These are phyloP conservation scores for Xestia ashworthii DNA, from an alignment of 2,888 invertebrate species.

Conservation along the genomic window DNA sequence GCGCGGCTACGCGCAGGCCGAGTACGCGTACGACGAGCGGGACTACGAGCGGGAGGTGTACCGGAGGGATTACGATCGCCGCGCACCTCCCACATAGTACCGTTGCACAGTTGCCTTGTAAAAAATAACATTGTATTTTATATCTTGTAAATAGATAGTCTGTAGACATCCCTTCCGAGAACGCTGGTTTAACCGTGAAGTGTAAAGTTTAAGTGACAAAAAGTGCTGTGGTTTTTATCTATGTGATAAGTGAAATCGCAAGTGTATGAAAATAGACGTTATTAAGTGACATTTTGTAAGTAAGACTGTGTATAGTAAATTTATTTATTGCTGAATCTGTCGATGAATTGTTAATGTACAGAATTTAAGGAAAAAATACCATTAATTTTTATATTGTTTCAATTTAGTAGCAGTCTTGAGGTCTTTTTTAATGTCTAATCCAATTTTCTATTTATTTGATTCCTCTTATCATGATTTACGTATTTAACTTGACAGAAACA, in stretches of 20 bases:
- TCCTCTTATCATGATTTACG: slow-evolving; percentile 75
- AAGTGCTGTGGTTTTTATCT: slow-evolving; percentile 90
- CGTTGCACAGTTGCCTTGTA: slow-evolving; percentile 73
- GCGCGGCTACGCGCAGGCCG: slow-evolving; percentile 87
- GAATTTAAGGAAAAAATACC: slow-evolving; percentile 81
- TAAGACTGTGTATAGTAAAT: slow-evolving; percentile 89
- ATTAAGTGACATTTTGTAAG: slow-evolving; percentile 84
- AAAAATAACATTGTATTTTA: slow-evolving; percentile 82
- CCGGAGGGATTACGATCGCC: slow-evolving; percentile 92
- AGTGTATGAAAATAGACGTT: slow-evolving; percentile 79
- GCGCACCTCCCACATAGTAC: slow-evolving; percentile 91
- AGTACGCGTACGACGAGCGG: slow-evolving; percentile 90
- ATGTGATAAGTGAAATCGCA: slow-evolving; percentile 88
- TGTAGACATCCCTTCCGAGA: slow-evolving; percentile 78
- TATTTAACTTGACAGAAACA: slow-evolving; percentile 83
- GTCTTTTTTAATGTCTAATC: slow-evolving; percentile 77
- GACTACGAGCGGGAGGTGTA: slow-evolving; percentile 91
- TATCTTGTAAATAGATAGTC: slow-evolving; percentile 83
- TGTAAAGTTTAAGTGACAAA: slow-evolving; percentile 88
- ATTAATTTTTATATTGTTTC: slow-evolving; percentile 85
- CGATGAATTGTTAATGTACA: slow-evolving; percentile 87
- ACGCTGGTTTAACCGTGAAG: slow-evolving; percentile 81
- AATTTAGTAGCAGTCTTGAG: slow-evolving; percentile 84
- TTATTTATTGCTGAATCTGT: slow-evolving; percentile 88
- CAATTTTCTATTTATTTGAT: slow-evolving; percentile 84